These are phyloP conservation scores for Papilio elwesi DNA, from an alignment of 2,888 invertebrate species.

Conservation along the genomic window DNA sequence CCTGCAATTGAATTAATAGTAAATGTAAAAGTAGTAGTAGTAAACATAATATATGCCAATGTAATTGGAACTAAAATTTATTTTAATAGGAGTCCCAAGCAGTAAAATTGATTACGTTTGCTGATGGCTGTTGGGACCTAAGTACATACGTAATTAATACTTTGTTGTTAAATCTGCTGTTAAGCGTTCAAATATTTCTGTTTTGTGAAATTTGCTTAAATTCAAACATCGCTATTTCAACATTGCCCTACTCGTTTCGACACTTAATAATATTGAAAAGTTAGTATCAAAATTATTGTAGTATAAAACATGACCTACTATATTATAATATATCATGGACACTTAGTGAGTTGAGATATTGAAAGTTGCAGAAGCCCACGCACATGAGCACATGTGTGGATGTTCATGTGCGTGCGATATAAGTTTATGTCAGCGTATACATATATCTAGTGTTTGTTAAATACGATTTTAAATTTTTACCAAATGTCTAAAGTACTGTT, in stretches of 20 bases:
- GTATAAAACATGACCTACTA: background rate
- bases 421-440: background rate
- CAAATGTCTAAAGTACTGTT: too few species aligned
- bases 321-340: conserved; percentile 5
- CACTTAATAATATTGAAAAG: background rate
- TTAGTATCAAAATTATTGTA: background rate
- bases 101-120: background rate
- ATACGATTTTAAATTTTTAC: background rate
- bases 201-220: too few species aligned
- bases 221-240: too few species aligned
- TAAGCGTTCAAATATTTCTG: too few species aligned
- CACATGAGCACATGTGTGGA: background rate
- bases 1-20: conserved; percentile 59
- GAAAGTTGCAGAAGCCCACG: conserved; percentile 19
- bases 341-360: background rate
- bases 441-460: background rate
- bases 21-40: conserved; percentile 16
- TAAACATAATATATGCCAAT: background rate
- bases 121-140: background rate
- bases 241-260: too few species aligned
- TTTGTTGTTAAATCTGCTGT: too few species aligned
- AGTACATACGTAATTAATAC: too few species aligned
- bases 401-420: conserved; percentile 6
- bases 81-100: background rate
- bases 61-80: background rate